Conservation (phyloP, 2,888 invertebrate species). For the Chaitophorus viminalis region DNA sequence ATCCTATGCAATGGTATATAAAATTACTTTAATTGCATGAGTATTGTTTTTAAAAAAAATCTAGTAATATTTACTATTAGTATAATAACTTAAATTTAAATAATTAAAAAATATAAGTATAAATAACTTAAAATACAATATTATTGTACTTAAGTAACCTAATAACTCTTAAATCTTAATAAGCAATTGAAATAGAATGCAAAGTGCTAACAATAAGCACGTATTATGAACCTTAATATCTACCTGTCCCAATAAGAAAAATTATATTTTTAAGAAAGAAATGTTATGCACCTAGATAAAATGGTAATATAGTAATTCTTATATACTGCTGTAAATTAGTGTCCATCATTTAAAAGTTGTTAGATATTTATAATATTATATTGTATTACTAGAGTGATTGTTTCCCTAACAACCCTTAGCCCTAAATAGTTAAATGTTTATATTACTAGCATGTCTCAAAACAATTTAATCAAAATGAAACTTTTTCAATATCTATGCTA, state of each 20-base stretch:
- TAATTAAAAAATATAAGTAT: not conserved
- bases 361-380: not conserved
- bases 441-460: constrained; percentile 10
- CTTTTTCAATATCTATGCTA: not conserved
- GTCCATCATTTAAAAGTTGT: not conserved
- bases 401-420: constrained; percentile 2
- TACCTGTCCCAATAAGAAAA: not conserved
- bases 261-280: not conserved
- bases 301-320: not conserved
- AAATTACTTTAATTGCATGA: too few species aligned
- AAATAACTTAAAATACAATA: not conserved
- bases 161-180: not conserved
- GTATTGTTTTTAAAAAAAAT: not conserved
- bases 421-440: not conserved
- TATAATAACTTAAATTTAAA: not conserved
- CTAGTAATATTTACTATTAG: not conserved
- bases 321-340: not conserved
- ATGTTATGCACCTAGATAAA: too few species aligned
- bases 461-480: constrained; percentile 16
- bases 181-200: not conserved
- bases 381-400: constrained; percentile 4
- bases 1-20: not conserved
- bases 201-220: too few species aligned
- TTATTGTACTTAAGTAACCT: too few species aligned
- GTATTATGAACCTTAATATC: not conserved